Evolutionary conservation across 2,888 invertebrate species (phyloP), one percentile per base, ranked within the genome.

Genomic region (Frankliniella fusca): DNA sequence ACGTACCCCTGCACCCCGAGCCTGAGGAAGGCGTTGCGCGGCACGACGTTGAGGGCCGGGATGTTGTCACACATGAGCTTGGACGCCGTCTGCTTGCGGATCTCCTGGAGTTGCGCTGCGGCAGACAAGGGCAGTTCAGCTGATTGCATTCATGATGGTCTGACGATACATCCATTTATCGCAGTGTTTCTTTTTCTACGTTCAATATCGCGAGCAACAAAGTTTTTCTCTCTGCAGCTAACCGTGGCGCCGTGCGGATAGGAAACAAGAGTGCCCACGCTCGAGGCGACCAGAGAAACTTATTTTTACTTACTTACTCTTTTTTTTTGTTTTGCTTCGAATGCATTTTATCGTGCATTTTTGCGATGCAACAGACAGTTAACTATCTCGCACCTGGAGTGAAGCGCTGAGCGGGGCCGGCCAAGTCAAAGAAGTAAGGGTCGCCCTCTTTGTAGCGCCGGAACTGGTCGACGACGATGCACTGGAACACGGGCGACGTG

Each of bases 341-440:
- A 5, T 38, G 38, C 38, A 38, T 38, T 38, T 38, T 38, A 3
- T 5, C 38, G 38, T 38, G 38, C 38, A 38, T 38, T 38, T 38
- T 38, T 5, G 2, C 38, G 38, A 38, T 38, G 38, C 38, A 38
- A 38, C 38, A 38, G 38, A 38, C 38, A 38, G 38, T 38, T 38
- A 3, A 3, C 38, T 38, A 5, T 38, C 5, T 54, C 61, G 61
- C 27, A 76, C 70, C 85, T 84, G 84, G 84, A 5, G 86, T 85
- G 84, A 88, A 87, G 5, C 87, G 86, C 20, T 85, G 85, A 0
- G 86, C 85, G 80, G 85, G 85, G 28, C 84, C 86, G 5, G 86
- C 87, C 83, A 87, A 86, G 83, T 90, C 89, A 83, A 89, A 89
- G 86, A 89, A 90, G 85, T 88, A 90, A 81, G 89, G 85, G 85